These are phyloP conservation scores for Silurus asotus DNA, from an alignment of 2,113 vertebrate species.

Conservation along the genomic window DNA sequence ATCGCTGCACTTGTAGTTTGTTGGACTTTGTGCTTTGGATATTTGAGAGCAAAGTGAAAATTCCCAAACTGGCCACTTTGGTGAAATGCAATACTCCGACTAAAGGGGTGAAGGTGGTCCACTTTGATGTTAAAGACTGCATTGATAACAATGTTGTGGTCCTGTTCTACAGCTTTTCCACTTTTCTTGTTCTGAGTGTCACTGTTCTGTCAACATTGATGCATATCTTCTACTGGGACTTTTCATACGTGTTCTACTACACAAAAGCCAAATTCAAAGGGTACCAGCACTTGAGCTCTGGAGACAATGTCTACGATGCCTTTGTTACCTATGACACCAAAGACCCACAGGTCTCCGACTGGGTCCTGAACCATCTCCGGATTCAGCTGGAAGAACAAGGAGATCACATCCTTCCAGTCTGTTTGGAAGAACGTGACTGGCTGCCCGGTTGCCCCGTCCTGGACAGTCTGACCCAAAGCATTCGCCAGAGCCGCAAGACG, in stretches of 20 bases:
- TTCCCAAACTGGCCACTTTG: conserved; percentile 66
- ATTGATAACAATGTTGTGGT: conserved; percentile 58
- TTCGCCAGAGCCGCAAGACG: conserved; percentile 78
- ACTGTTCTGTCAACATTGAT: conserved; percentile 63
- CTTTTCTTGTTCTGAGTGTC: conserved; percentile 60
- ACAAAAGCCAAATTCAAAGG: conserved; percentile 68
- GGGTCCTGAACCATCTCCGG: conserved; percentile 72
- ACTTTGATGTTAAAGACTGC: conserved; percentile 66
- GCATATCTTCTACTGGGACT: conserved; percentile 79
- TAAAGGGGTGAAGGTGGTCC: conserved; percentile 50
- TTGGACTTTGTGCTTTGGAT: conserved; percentile 74
- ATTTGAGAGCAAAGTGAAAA: conserved; percentile 55
- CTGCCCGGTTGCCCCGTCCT: conserved; percentile 67
- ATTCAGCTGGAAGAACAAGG: conserved; percentile 73
- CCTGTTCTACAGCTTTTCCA: conserved; percentile 60
- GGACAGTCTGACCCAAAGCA: conserved; percentile 78
- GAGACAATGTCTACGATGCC: conserved; percentile 66
- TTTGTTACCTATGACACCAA: conserved; percentile 75
- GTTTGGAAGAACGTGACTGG: conserved; percentile 76
- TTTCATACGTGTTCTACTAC: conserved; percentile 68
- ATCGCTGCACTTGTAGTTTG: conserved; percentile 74
- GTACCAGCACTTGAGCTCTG: conserved; percentile 60
- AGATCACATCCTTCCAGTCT: conserved; percentile 66
- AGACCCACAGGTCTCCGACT: conserved; percentile 72
- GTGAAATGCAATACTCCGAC: conserved; percentile 65